phyloP scores from a whole-genome alignment of 2,113 vertebrate species.

The Oceanodroma tethys region DNA sequence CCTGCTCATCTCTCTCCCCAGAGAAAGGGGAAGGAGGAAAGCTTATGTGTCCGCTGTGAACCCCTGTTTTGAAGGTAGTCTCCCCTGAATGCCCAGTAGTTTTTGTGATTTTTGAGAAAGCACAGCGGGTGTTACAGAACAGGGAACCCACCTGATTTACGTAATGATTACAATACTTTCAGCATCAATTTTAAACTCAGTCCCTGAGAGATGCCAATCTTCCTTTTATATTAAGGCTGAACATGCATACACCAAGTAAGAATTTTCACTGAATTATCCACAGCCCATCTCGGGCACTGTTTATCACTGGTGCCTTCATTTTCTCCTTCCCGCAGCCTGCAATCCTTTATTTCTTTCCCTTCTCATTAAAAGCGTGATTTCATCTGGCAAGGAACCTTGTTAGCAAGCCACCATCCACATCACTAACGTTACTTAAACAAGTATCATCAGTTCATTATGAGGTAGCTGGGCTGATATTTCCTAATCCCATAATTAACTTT shows the following conservation, averaged over 20 bases:
- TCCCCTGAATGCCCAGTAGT: rapidly evolving
- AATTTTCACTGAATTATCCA: background rate
- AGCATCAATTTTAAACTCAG: background rate
- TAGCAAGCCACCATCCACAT: background rate
- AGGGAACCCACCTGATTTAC: background rate
- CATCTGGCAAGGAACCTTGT: background rate
- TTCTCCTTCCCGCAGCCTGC: background rate
- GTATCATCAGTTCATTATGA: rapidly evolving
- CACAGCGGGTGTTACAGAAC: too few species aligned
- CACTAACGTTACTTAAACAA: background rate
- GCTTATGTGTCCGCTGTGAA: rapidly evolving
- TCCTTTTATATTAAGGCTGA: background rate
- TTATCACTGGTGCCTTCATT: rapidly evolving
- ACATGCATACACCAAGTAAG: rapidly evolving
- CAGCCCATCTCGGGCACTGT: background rate
- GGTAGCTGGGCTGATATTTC: background rate
- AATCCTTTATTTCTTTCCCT: rapidly evolving
- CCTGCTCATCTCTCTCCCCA: background rate
- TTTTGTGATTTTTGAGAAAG: background rate
- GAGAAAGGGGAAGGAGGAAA: background rate
- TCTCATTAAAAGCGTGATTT: rapidly evolving
- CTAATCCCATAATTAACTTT: rapidly evolving
- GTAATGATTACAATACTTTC: rapidly evolving
- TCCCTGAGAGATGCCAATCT: background rate
- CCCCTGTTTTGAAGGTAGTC: rapidly evolving